A percentile compares a stretch with the other conserved stretches of the same genome.
Conservation (phyloP, 2,888 invertebrate species). For the Lamellibrachia columna region DNA sequence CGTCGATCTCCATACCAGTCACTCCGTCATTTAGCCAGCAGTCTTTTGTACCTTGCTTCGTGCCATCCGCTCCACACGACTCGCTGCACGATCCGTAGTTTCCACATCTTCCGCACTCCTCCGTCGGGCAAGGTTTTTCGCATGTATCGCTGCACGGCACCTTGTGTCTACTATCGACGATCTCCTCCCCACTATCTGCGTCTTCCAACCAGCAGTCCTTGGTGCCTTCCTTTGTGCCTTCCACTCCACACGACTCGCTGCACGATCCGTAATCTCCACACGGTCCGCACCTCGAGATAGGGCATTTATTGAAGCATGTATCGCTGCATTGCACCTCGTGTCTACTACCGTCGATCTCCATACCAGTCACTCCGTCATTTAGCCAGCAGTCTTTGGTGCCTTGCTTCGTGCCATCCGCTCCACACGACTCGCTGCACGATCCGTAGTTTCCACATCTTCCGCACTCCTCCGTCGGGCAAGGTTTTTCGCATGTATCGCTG, state of each 20-base stretch:
- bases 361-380: neutral
- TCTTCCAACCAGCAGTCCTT: neutral
- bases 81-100: neutral
- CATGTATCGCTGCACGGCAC: neutral
- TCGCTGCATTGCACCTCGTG: neutral
- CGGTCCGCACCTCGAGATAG: neutral
- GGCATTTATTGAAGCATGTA: neutral
- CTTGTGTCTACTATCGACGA: neutral
- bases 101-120: neutral
- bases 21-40: neutral
- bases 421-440: neutral
- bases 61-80: neutral
- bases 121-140: neutral
- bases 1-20: neutral
- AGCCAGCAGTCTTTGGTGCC: neutral
- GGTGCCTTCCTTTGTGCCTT: neutral
- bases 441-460: neutral
- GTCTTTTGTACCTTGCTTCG: neutral
- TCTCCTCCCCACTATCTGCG: neutral
- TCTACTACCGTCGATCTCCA: neutral
- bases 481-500: neutral
- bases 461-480: neutral
- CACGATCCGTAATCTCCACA: neutral
- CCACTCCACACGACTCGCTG: neutral
- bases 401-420: neutral